Conservation (phyloP, 2,113 vertebrate genomes). For the Phoenicopterus ruber region DNA sequence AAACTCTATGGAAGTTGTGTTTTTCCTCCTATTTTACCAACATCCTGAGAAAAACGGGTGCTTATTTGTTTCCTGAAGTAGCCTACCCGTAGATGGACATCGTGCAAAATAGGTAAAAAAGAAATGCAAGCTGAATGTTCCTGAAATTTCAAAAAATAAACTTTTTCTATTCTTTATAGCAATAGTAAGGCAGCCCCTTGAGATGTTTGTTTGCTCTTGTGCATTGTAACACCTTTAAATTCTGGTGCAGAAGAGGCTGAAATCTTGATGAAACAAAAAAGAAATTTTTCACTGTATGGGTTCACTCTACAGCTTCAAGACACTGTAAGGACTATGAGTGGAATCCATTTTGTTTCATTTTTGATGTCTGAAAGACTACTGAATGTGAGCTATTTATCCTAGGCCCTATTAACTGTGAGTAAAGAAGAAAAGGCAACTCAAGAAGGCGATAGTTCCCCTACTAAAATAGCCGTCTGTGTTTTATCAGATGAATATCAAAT, state of each 20-base stretch:
- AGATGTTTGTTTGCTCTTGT: background rate
- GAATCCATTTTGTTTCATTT: background rate
- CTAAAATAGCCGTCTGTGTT: background rate
- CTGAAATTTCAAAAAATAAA: background rate
- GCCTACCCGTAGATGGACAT: background rate
- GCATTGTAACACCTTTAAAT: background rate
- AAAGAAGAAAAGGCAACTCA: background rate
- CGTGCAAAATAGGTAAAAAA: background rate
- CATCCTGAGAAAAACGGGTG: background rate
- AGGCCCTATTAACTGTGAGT: background rate
- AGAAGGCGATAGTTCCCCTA: background rate
- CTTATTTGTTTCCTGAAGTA: background rate
- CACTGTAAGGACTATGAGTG: background rate
- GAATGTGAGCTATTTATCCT: background rate
- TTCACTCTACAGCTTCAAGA: background rate
- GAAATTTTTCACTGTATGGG: background rate
- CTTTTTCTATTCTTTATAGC: background rate
- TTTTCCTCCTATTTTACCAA: background rate
- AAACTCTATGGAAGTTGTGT: background rate
- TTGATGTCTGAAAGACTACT: background rate
- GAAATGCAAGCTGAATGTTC: background rate
- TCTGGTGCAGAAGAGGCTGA: background rate
- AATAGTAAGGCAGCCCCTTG: background rate
- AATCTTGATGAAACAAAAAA: background rate
- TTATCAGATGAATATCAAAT: background rate